Base-by-base conservation (phyloP, 2,888 invertebrate genomes). In the Rhamnusium bicolor region DNA sequence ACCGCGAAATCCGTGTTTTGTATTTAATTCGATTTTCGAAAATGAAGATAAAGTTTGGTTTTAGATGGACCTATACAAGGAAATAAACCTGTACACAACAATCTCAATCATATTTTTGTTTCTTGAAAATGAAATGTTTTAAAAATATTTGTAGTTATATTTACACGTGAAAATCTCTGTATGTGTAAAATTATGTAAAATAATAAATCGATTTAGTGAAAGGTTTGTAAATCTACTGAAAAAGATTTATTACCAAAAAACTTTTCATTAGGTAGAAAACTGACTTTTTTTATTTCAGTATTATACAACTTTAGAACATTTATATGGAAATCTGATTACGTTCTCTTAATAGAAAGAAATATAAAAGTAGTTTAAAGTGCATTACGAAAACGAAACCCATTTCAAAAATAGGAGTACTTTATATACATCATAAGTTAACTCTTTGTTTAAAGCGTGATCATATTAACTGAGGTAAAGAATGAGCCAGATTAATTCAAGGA, bases 241-340 rank as follows among this genome's bases (percentile, higher is more conserved):
- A 56, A 56, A 58, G 58, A 58, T 58, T 58, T 58, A 58, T 6
- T 32, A n/a, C 18, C 19, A 58, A 58, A 24, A 51, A 63, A 63
- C 27, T 63, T 63, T 51, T 14, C 16, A 10, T 49, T 47, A 63
- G 10, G 29, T 51, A 24, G 8, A 51, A 63, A 21, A 27, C n/a
- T 63, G 63, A 27, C 63, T 19, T 63, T 29, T n/a, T 49, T 63
- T 63, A 63, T 63, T 63, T 51, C 6, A 47, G 63, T 63, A 63
- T 63, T 63, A 63, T 63, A 63, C 49, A 63, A 24, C 63, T 47
- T 47, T 49, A n/a, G 63, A 49, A 27, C 63, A 51, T 63, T 29
- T 63, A 63, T 63, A 63, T 63, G 63, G 63, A 63, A 63, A 63
- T 63, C 4, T 24, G 63, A 49, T 63, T 62, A 46, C 62, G 29